Evolutionary conservation across 2,113 vertebrate species (phyloP), one percentile per base, ranked within the genome.

Genomic region (Cyphomyrus plagiostoma): DNA sequence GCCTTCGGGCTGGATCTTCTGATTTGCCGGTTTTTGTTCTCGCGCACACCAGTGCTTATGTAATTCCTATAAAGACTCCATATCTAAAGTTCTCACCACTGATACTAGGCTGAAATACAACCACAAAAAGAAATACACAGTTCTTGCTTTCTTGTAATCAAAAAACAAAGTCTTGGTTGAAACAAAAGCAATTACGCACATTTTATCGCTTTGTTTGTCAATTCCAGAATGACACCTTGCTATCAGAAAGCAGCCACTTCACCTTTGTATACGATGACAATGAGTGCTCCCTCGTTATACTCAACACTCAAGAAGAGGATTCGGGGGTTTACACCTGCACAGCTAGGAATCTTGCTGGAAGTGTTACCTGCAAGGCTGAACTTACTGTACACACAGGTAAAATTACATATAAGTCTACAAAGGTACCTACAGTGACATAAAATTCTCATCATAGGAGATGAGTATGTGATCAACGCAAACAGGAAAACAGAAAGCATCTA

Each of bases 321-420:
- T 97, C 97, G 0, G 98, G 98, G 0, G 98, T 99, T 56, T 99
- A 99, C 89, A 99, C 98, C 89, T 99, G 98, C 93, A 98, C 96
- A 0, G 98, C 98, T 13, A 96, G 95, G 90, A 99, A 99, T 93
- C 91, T 98, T 93, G 97, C 97, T 0, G 98, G 98, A 0, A 97
- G 98, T 19, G 97, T 99, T 30, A 98, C 98, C 91, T 99, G 98
- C 95, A 99, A 99, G 93, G 98, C 98, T 0, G 98, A 99, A 93
- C 94, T 99, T 92, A 96, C 97, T 0, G 94, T 99, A 86, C 95
- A 89, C 52, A 92, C 96, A 95, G 96, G 98, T 99, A 95, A 2
- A 58, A 45, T 13, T 23, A 35, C 35, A 62, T 45, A 23, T 9
- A 45, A 87, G 62, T 21, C 30, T 45, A 62, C 35, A 21, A 19